phyloP scores from a whole-genome alignment of 37 sponge, comb jelly and placozoan genomes.

The Hexactinellida sp. region DNA sequence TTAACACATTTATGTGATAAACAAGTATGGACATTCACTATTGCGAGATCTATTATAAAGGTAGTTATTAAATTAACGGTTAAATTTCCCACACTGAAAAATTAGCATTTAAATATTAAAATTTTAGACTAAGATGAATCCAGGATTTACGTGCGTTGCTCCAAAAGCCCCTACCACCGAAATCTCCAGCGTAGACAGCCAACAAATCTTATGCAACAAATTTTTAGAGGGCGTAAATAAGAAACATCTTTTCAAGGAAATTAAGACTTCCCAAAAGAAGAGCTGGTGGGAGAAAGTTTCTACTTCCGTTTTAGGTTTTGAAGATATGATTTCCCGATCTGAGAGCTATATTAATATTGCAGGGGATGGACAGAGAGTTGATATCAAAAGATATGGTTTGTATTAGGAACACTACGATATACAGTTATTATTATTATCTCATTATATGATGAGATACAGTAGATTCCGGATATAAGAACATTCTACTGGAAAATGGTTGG shows the following conservation, averaged over 20 bases:
- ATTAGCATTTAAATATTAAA: neutral
- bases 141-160: neutral
- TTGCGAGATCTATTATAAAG: neutral
- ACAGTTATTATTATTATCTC: neutral
- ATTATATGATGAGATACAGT: no score
- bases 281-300: neutral
- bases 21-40: slow-evolving; percentile 13
- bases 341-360: neutral
- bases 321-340: neutral
- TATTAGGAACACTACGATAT: neutral
- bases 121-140: neutral
- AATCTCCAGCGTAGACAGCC: neutral
- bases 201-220: neutral
- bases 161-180: neutral
- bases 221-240: neutral
- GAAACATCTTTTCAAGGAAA: neutral
- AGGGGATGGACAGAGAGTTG: neutral
- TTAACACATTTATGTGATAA: neutral
- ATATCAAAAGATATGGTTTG: neutral
- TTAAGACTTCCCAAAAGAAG: neutral
- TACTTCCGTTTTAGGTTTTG: neutral
- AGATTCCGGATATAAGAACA: no score
- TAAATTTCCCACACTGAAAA: neutral
- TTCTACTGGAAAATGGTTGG: no score
- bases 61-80: neutral